These are phyloP conservation scores for Stegodyphus mimosarum DNA, from an alignment of 1,140 invertebrate genomes.

Conservation along the genomic window DNA sequence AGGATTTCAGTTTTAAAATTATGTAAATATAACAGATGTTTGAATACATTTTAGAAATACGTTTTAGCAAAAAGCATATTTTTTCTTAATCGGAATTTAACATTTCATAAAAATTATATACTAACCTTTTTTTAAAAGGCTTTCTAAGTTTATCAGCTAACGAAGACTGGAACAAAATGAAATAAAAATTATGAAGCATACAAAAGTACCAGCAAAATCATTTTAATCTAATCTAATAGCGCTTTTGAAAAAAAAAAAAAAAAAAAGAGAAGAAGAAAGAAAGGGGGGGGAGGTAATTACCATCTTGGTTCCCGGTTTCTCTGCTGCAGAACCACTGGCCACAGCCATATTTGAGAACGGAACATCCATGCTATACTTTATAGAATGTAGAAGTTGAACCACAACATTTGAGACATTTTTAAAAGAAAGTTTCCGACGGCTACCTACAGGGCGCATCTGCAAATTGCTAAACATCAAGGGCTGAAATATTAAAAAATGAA, in stretches of 20 bases:
- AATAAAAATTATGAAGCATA: constrained; percentile 31
- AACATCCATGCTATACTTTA: constrained; percentile 91
- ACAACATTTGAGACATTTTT: constrained; percentile 92
- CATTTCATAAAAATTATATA: neutral
- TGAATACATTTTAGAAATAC: too few species aligned
- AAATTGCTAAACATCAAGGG: constrained; percentile 48
- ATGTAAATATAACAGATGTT: too few species aligned
- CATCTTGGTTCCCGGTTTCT: constrained; percentile 66
- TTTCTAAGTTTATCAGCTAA: constrained; percentile 87
- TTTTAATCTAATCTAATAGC: too few species aligned
- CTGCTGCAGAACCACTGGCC: constrained; percentile 19
- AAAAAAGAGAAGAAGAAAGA: too few species aligned
- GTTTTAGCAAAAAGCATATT: too few species aligned
- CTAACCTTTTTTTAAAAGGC: constrained; percentile 83
- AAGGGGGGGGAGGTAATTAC: constrained; percentile 62
- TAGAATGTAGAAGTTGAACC: constrained; percentile 87
- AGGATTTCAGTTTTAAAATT: too few species aligned
- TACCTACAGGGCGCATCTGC: constrained; percentile 63
- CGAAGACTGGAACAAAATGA: constrained; percentile 74
- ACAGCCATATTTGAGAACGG: constrained; percentile 91
- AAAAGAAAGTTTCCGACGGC: constrained; percentile 86
- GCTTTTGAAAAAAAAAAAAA: too few species aligned
- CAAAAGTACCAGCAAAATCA: neutral
- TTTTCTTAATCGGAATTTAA: too few species aligned
- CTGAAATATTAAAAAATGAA: constrained; percentile 29